A percentile compares a stretch with the other conserved stretches of the same genome.
Conservation (phyloP, 2,113 vertebrate species). For the Megaleporinus macrocephalus region DNA sequence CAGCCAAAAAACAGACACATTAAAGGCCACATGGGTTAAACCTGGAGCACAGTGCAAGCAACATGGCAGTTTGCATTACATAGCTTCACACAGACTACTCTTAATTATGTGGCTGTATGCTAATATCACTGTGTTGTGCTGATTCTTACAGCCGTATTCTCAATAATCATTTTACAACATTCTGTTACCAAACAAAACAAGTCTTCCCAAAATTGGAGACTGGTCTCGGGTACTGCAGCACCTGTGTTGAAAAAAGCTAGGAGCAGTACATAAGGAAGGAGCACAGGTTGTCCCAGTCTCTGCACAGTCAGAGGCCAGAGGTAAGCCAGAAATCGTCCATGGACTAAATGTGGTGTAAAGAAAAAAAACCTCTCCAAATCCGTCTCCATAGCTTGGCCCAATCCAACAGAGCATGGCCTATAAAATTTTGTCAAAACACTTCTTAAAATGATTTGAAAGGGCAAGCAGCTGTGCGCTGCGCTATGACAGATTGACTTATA, state of each 20-base stretch:
- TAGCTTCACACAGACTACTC: too few relatives aligned
- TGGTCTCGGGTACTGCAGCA: neutral
- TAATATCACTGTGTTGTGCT: too few relatives aligned
- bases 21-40: too few relatives aligned
- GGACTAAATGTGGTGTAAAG: slow-evolving; percentile 82
- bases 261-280: slow-evolving; percentile 81
- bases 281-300: slow-evolving; percentile 85
- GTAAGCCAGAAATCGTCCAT: slow-evolving; percentile 79
- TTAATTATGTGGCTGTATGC: too few relatives aligned
- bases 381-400: slow-evolving; percentile 79
- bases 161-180: slow-evolving; percentile 57
- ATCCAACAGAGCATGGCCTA: slow-evolving; percentile 81
- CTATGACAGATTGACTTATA: slow-evolving; percentile 82
- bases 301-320: slow-evolving; percentile 73
- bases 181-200: too few relatives aligned
- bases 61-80: too few relatives aligned
- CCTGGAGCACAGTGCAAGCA: too few relatives aligned
- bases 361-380: slow-evolving; percentile 47
- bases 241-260: slow-evolving; percentile 27
- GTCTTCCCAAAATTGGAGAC: too few relatives aligned
- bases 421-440: slow-evolving; percentile 87
- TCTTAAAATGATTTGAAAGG: slow-evolving; percentile 86
- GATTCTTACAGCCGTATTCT: too few relatives aligned
- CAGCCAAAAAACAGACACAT: too few relatives aligned
- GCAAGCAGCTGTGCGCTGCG: slow-evolving; percentile 77